phyloP scores from a whole-genome alignment of 2,888 invertebrate species.

The Cosmia trapezina region DNA sequence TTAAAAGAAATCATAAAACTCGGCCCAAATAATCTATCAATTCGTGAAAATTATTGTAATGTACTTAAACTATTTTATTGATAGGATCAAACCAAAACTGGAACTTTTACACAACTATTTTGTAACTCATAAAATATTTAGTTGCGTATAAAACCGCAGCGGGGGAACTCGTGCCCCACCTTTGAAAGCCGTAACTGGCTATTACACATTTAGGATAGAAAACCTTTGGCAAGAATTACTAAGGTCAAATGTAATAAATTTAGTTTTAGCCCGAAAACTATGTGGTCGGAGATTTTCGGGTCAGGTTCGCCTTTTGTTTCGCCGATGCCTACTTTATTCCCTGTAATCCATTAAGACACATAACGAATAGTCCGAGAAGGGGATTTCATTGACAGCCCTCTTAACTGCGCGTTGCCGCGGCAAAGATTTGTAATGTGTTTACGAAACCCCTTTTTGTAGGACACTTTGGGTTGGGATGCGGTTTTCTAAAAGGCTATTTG shows the following conservation, averaged over 20 bases:
- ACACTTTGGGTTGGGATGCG: constrained; percentile 86
- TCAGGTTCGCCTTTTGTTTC: constrained; percentile 86
- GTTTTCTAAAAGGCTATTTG: constrained; percentile 89
- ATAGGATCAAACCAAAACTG: constrained; percentile 77
- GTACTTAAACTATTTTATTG: constrained; percentile 70
- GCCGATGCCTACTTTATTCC: constrained; percentile 88
- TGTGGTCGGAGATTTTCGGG: constrained; percentile 87
- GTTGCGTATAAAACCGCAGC: constrained; percentile 86
- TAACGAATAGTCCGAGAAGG: constrained; percentile 85
- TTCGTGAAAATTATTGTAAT: constrained; percentile 62
- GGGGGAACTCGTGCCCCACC: constrained; percentile 79
- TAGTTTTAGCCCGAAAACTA: constrained; percentile 88
- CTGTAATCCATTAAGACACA: constrained; percentile 89
- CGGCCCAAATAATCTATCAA: constrained; percentile 51
- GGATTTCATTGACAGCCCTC: constrained; percentile 87
- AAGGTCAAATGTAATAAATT: constrained; percentile 90
- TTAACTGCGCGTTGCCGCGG: constrained; percentile 82
- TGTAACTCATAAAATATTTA: constrained; percentile 88
- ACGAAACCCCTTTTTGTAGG: constrained; percentile 85
- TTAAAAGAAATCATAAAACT: constrained; percentile 25
- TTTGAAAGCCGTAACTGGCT: constrained; percentile 86
- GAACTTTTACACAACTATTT: constrained; percentile 83
- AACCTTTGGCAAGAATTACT: constrained; percentile 88
- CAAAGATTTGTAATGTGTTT: constrained; percentile 88
- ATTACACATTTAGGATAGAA: constrained; percentile 85